Base-by-base conservation (phyloP, 1,140 invertebrate genomes). In the Medauroidea extradentata region DNA sequence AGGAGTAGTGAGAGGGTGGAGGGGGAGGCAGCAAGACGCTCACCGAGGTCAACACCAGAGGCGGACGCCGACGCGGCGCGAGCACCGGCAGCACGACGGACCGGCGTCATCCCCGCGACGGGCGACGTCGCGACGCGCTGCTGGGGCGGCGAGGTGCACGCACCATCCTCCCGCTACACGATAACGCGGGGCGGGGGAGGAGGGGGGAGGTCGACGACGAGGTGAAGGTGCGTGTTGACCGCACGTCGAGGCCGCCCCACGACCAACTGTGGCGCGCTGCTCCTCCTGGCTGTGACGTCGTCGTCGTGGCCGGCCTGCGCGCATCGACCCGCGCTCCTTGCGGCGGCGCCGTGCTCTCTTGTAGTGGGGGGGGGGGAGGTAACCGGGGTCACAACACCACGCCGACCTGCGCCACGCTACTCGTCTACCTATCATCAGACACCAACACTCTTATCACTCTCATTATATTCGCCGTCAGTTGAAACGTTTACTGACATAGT, bases 161-260 rank as follows among this genome's bases (percentile, higher is more conserved):
- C 29, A 34, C 4, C 29, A 4, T 7, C 29, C 5, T 34, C 29
- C 5, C 11, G 4, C 29, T 34, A 11, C 29, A 11, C 29, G 29
- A 34, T 34, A 4, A 11, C 29, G 29, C 29, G 29, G 29, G 29
- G 29, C 4, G 29, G 11, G 29, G 29, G 42, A 50, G 53, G 58
- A 51, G 67, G 69, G 71, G 68, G 67, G 71, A 71, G 70, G 66
- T 65, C n/a, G 55, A 57, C 21, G 34, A 49, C 59, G 63, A 64
- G 53, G 71, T 70, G 71, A 72, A 71, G 69, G 65, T 61, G 60
- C 60, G 48, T 52, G 46, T 60, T 70, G 71, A 34, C 5, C 29
- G 29, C 29, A 11, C 5, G 29, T 34, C 29, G 29, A 72, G 71
- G 71, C 70, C 71, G 68, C 57, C 60, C 53, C 62, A 63, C 65